phyloP scores from a whole-genome alignment of 2,113 vertebrate species.

The Tenrec ecaudatus region DNA sequence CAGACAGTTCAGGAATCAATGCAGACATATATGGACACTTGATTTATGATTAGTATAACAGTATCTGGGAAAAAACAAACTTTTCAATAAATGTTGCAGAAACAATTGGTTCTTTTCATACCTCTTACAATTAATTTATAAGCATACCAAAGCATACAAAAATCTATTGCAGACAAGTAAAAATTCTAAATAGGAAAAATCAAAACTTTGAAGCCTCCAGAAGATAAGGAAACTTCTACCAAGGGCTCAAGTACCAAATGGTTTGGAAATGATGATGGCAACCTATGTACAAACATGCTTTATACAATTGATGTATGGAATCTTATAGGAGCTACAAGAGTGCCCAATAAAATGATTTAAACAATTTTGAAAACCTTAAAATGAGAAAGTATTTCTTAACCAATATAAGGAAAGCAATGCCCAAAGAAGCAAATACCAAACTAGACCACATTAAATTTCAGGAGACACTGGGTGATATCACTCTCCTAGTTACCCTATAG shows the following conservation, averaged over 20 bases:
- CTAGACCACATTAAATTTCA: conserved; percentile 35
- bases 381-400: conserved; percentile 21
- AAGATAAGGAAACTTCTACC: neutral
- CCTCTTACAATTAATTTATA: neutral
- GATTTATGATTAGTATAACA: neutral
- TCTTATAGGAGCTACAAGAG: too few species aligned
- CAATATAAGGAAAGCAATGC: neutral
- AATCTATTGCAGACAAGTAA: neutral
- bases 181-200: neutral
- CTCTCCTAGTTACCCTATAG: too few species aligned
- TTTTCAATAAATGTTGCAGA: neutral
- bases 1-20: neutral
- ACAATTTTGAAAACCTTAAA: neutral
- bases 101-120: conserved; percentile 1
- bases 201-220: neutral
- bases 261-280: too few species aligned
- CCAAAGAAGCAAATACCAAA: neutral
- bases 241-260: too few species aligned
- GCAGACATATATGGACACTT: neutral
- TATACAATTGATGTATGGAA: too few species aligned
- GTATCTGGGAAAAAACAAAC: neutral
- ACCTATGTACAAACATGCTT: too few species aligned
- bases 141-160: neutral
- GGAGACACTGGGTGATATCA: neutral
- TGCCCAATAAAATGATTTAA: neutral